Conservation (phyloP, 1,140 invertebrate genomes). For the Aphidius gifuensis region DNA sequence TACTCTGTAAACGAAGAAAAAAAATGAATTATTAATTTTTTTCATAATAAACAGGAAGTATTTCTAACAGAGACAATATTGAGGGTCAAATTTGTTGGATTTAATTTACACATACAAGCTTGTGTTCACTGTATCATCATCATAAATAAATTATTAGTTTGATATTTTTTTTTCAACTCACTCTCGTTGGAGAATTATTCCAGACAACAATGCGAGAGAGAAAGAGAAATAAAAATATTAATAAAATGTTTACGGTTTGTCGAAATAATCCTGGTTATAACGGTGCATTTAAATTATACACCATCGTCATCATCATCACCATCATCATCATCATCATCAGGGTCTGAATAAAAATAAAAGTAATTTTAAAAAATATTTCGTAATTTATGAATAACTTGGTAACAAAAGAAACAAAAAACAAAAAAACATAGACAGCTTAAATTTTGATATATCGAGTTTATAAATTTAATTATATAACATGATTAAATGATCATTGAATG, state of each 20-base stretch:
- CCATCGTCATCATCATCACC: too few species aligned
- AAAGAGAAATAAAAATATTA: not conserved
- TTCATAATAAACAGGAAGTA: too few species aligned
- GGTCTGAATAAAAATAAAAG: not conserved
- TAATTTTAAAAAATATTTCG: too few species aligned
- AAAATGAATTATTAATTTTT: not conserved
- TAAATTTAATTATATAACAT: too few species aligned
- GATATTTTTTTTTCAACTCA: not conserved
- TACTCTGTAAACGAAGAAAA: not conserved
- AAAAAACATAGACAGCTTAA: too few species aligned
- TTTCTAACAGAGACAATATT: too few species aligned
- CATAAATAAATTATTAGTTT: constrained; percentile 2
- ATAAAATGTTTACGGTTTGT: constrained; percentile 1
- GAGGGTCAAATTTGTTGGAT: not conserved
- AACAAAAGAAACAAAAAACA: too few species aligned
- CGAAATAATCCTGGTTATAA: constrained; percentile 1
- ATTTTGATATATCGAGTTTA: too few species aligned
- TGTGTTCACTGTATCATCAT: not conserved
- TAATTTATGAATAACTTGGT: too few species aligned
- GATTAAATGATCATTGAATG: too few species aligned
- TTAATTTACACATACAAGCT: not conserved
- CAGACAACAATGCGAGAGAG: not conserved
- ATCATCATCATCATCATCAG: too few species aligned
- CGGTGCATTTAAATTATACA: constrained; percentile 2
- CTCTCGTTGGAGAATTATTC: not conserved